phyloP scores from a whole-genome alignment of 2,888 invertebrate species.

The Oxystoma pomonae region DNA sequence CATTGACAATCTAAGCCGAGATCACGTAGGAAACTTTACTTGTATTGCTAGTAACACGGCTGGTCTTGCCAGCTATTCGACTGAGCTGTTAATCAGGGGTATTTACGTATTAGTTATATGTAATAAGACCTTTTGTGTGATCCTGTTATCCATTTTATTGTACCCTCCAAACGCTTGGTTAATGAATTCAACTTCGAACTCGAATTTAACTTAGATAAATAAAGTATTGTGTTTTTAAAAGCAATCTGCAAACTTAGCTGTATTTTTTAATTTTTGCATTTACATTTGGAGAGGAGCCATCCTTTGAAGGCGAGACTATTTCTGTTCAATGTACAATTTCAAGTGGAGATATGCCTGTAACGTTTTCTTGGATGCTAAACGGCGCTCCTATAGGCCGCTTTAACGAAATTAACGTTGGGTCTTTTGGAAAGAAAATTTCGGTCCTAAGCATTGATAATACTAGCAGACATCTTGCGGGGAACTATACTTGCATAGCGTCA shows the following conservation, averaged over 20 bases:
- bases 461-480: constrained; percentile 58
- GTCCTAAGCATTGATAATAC: constrained; percentile 63
- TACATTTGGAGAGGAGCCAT: constrained; percentile 51
- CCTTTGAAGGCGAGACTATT: constrained; percentile 36
- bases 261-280: too few relatives aligned
- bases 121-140: too few relatives aligned
- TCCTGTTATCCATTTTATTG: too few relatives aligned
- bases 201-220: too few relatives aligned
- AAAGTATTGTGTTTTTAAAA: too few relatives aligned
- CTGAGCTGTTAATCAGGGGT: constrained; percentile 66
- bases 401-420: constrained; percentile 51
- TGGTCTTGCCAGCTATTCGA: constrained; percentile 59
- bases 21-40: constrained; percentile 68
- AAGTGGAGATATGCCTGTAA: constrained; percentile 76
- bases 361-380: constrained; percentile 71
- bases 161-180: too few relatives aligned
- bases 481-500: constrained; percentile 60
- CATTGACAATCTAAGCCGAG: constrained; percentile 60
- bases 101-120: too few relatives aligned
- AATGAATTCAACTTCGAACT: too few relatives aligned
- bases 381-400: constrained; percentile 52
- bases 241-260: too few relatives aligned
- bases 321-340: constrained; percentile 63
- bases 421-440: constrained; percentile 55
- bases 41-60: constrained; percentile 66